These are phyloP conservation scores for Xanthorhoe spadicearia DNA, from an alignment of 2,888 invertebrate species.

Conservation along the genomic window DNA sequence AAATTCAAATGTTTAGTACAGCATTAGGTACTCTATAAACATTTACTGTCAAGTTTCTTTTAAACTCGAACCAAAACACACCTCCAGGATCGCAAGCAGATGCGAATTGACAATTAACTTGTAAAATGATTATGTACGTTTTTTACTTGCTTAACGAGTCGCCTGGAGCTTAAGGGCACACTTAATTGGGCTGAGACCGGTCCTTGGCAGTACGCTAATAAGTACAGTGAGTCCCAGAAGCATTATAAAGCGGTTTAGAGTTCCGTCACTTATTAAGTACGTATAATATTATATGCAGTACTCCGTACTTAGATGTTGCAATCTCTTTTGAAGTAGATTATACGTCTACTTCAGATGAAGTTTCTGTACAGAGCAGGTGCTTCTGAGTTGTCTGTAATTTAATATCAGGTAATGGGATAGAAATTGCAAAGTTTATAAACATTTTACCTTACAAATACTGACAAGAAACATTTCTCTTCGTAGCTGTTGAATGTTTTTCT, in stretches of 20 bases:
- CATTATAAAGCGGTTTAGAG: slow-evolving; percentile 18
- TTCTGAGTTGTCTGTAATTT: slow-evolving; percentile 10
- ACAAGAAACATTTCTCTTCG: neutral
- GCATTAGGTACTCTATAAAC: no score
- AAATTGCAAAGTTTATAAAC: slow-evolving; percentile 3
- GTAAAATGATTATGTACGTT: slow-evolving; percentile 47
- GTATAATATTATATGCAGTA: slow-evolving; percentile 11
- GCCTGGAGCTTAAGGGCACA: slow-evolving; percentile 41
- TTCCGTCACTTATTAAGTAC: slow-evolving; percentile 23
- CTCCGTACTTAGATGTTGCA: slow-evolving; percentile 7
- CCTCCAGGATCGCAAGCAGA: slow-evolving; percentile 38
- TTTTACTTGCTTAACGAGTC: slow-evolving; percentile 43
- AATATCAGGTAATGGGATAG: slow-evolving; percentile 1
- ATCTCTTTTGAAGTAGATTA: slow-evolving; percentile 21
- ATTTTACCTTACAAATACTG: neutral
- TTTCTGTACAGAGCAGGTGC: slow-evolving; percentile 17
- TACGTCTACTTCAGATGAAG: slow-evolving; percentile 14
- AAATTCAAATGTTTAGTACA: no score
- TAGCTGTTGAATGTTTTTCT: neutral
- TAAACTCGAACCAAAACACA: slow-evolving; percentile 3
- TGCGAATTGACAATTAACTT: slow-evolving; percentile 46
- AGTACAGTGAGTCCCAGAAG: slow-evolving; percentile 18
- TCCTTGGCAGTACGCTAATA: slow-evolving; percentile 29
- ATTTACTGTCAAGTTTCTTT: neutral
- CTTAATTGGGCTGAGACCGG: slow-evolving; percentile 44